Evolutionary conservation across 64 coral and sea anemone species (phyloP), one percentile per base, ranked within the genome.

Genomic region (Astreopora myriophthalma): DNA sequence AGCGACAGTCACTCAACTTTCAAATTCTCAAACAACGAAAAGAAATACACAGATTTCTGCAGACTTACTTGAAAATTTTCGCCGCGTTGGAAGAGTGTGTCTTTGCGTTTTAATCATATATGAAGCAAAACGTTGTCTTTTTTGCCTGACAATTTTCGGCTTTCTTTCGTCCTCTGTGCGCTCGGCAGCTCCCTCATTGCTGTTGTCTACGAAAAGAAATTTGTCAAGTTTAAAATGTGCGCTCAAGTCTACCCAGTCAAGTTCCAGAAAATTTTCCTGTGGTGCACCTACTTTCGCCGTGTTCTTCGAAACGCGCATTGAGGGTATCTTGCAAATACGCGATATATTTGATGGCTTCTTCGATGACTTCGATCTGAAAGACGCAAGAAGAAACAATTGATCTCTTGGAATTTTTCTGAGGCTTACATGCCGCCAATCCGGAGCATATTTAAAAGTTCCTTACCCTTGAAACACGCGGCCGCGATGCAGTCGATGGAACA

Each of bases 331-430:
- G 96, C 32, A 98, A 83, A 44, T 93, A 87, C 39, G 96, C 96
- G 22, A 98, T 98, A 46, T 98, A 98, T 95, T 95, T 98, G 48
- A 98, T 98, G 6, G 96, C 96, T 90, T 98, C 96, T 87, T 98
- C 96, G 66, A 98, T 95, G 62, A 98, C 96, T 46, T 98, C 85
- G 67, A 98, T 98, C 96, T 98, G 74, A 74, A 52, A 63, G 27
- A 74, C 68, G 69, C 30, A 40, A 91, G 60, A 84, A 78, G 69
- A 34, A 80, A 49, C 8, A 26, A 78, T 1, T 94, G 57, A 61
- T 17, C 69, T 37, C 73, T 73, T 63, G 66, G 67, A 68, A 39
- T 83, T 63, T 83, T 39, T 83, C 22, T 25, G 58, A 83, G 55
- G 25, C 52, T 23, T 13, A 48, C 40, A 25, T n/a, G n/a, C 44